Base-by-base conservation (phyloP, 1,140 invertebrate genomes). In the Drosophila tropicalis region DNA sequence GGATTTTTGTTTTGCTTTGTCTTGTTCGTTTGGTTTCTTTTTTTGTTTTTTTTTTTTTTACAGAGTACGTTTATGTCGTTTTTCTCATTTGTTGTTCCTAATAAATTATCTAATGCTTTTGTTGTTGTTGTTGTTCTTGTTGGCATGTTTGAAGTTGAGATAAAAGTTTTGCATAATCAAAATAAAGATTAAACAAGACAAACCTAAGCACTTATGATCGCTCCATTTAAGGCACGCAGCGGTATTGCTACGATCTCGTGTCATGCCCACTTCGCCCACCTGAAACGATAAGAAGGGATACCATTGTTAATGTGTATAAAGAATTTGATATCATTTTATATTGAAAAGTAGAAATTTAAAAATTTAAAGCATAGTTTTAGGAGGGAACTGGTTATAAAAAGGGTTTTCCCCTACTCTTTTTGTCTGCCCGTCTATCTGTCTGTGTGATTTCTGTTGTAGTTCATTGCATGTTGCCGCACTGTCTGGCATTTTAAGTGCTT, bases 191-290 rank as follows among this genome's bases (percentile, higher is more conserved):
- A 90, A 67, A 51, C 44, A 51, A 71, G 86, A 91, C 90, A 91
- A 91, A 91, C 90, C 90, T 91, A 91, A 85, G 69, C 90, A 91
- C 83, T 90, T 87, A 72, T 86, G 87, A 70, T 90, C 81, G 71
- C 69, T 89, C 84, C 84, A 89, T 65, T 89, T 89, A 69, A 89
- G 84, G 67, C 84, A 89, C 51, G 84, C 84, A 22, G 85, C 84
- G 51, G 80, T 58, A 70, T 89, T 89, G 70, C 79, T 87, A 17
- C 67, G 83, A 87, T 87, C 82, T 62, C 69, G 66, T 0, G 72
- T 34, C 64, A 86, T 79, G 74, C 79, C 86, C 64, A 80, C 81
- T 64, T 87, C 83, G 72, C 85, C 85, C 44, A 91, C 82, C 89
- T 91, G 81, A 0, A 85, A 90, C 44, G 12, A 63, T 1, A 41